Percentiles rank a stretch among this genome's conserved stretches.
Conservation (phyloP, 1,140 invertebrate genomes). For the Megalopta genalis region DNA sequence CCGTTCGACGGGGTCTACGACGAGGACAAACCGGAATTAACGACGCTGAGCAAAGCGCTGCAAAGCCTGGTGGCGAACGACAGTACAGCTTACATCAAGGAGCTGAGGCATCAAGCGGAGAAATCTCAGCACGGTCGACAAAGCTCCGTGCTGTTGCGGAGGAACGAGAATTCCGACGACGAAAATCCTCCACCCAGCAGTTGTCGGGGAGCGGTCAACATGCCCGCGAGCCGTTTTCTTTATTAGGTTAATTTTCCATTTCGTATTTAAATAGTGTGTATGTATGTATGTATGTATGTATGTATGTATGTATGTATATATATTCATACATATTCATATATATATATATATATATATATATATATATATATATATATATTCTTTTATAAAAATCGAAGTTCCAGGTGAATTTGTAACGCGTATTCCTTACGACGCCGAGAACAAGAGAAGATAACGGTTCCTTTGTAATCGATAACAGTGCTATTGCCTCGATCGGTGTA, state of each 20-base stretch:
- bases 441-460: slow-evolving; percentile 27
- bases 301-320: too few relatives aligned
- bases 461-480: slow-evolving; percentile 15
- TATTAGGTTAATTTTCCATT: slow-evolving; percentile 44
- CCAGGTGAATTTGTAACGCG: slow-evolving; percentile 35
- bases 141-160: slow-evolving; percentile 30
- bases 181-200: slow-evolving; percentile 73
- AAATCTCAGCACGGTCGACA: slow-evolving; percentile 46
- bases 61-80: slow-evolving; percentile 79
- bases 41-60: slow-evolving; percentile 76
- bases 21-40: slow-evolving; percentile 70
- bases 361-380: too few relatives aligned
- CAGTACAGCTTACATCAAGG: slow-evolving; percentile 61
- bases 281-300: too few relatives aligned
- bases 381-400: slow-evolving; percentile 25
- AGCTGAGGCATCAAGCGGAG: slow-evolving; percentile 70
- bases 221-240: slow-evolving; percentile 65
- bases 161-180: slow-evolving; percentile 71
- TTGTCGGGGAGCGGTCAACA: slow-evolving; percentile 67
- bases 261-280: slow-evolving; percentile 1
- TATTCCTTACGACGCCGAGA: slow-evolving; percentile 24
- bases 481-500: slow-evolving; percentile 14
- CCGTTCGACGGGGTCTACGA: slow-evolving; percentile 58
- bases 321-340: too few relatives aligned
- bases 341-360: too few relatives aligned